Evolutionary conservation across 1,140 invertebrate species (phyloP).

Genomic region (Lepidostoma basale): DNA sequence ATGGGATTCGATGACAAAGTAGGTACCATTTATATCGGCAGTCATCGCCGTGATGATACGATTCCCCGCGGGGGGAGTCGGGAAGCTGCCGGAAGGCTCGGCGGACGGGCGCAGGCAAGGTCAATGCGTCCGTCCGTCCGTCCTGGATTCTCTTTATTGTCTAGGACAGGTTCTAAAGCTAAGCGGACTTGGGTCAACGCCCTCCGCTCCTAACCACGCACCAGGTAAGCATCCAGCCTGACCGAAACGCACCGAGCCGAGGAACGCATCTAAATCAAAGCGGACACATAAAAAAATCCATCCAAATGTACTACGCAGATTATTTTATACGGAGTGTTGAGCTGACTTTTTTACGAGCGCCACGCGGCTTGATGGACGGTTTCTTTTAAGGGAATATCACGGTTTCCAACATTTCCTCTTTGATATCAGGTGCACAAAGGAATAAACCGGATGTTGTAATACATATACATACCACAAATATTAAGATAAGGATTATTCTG

Average conservation of each 20-base stretch:
- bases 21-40: neutral
- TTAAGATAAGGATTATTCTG: too few relatives aligned
- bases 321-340: too few relatives aligned
- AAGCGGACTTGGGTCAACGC: slow-evolving; percentile 33
- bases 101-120: slow-evolving; percentile 20
- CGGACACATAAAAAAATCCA: neutral
- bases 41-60: neutral
- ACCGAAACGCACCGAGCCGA: neutral
- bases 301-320: too few relatives aligned
- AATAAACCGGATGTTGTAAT: too few relatives aligned
- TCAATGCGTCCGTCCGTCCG: slow-evolving; percentile 21
- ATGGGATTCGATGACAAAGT: too few relatives aligned
- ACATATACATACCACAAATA: too few relatives aligned
- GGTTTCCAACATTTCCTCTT: slow-evolving; percentile 22
- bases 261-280: neutral
- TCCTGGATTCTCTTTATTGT: slow-evolving; percentile 41
- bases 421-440: slow-evolving; percentile 8
- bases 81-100: slow-evolving; percentile 16
- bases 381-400: neutral
- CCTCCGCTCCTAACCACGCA: slow-evolving; percentile 13
- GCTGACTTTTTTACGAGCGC: neutral
- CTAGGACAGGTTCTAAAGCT: slow-evolving; percentile 45
- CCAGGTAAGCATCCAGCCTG: slow-evolving; percentile 5
- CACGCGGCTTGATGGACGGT: neutral
- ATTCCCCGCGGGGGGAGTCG: neutral